A percentile compares a stretch with the other conserved stretches of the same genome.
phyloP scores from a whole-genome alignment of 2,797 vertebrate species.

The Rhodeus uyekii region DNA sequence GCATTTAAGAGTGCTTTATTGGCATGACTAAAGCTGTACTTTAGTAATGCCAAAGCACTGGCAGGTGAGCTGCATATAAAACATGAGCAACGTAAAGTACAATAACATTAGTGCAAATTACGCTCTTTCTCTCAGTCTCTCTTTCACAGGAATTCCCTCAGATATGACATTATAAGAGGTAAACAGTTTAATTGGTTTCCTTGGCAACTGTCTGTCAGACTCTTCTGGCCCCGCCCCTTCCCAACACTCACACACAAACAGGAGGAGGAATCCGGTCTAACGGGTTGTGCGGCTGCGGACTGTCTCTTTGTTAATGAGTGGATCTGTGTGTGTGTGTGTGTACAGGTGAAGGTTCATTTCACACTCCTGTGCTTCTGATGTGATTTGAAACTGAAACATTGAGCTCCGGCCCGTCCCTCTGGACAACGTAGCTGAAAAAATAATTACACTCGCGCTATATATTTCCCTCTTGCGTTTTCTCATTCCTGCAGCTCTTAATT shows the following conservation, averaged over 20 bases:
- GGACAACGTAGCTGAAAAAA: conserved; percentile 33
- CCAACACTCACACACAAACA: not conserved
- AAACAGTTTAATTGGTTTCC: conserved; percentile 44
- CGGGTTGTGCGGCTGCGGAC: not conserved
- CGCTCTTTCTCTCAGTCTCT: conserved; percentile 13
- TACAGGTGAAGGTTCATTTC: not conserved
- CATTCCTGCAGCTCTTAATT: conserved; percentile 17
- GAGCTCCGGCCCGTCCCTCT: conserved; percentile 27
- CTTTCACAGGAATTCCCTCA: conserved; percentile 5
- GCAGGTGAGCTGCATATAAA: no score
- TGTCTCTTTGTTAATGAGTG: conserved; percentile 4
- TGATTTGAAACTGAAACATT: no score
- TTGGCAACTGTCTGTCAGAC: conserved; percentile 30
- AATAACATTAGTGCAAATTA: no score
- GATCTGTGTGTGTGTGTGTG: no score
- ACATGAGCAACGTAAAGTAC: no score
- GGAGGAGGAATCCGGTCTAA: not conserved
- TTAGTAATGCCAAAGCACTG: no score
- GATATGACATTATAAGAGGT: conserved; percentile 18
- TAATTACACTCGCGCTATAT: conserved; percentile 36
- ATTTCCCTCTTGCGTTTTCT: not conserved
- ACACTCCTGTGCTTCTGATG: conserved; percentile 1
- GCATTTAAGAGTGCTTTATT: no score
- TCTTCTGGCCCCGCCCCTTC: not conserved
- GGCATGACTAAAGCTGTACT: no score